These are phyloP conservation scores for Stenichneumon culpator DNA, from an alignment of 2,888 invertebrate genomes.

Conservation along the genomic window DNA sequence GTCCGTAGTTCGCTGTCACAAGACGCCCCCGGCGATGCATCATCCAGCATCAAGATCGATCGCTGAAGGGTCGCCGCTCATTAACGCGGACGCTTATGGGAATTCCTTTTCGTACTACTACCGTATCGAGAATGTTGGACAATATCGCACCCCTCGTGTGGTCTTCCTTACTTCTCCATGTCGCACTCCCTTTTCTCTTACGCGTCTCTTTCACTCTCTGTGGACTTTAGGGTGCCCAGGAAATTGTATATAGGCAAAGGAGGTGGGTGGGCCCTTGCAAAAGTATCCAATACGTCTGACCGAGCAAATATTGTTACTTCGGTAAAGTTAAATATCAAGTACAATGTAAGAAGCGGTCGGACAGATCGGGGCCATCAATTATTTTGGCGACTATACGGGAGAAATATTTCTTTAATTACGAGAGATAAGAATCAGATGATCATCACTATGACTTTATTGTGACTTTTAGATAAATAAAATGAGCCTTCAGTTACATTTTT, in stretches of 20 bases:
- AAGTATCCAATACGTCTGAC: constrained; percentile 21
- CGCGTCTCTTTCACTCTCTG: background rate
- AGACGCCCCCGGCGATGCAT: constrained; percentile 48
- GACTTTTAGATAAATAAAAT: background rate
- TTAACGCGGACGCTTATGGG: constrained; percentile 60
- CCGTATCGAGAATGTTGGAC: background rate
- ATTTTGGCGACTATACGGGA: background rate
- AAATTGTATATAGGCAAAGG: background rate
- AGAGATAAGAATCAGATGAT: background rate
- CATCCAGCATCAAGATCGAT: constrained; percentile 63
- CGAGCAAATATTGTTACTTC: constrained; percentile 35
- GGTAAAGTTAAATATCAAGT: constrained; percentile 45
- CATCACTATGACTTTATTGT: background rate
- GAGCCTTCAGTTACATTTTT: background rate
- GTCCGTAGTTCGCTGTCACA: constrained; percentile 53
- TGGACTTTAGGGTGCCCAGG: constrained; percentile 11
- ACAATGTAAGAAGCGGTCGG: background rate
- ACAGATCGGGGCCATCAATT: background rate
- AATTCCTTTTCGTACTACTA: constrained; percentile 51
- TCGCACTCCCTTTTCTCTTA: constrained; percentile 6
- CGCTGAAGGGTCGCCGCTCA: constrained; percentile 57
- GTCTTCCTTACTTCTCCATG: background rate
- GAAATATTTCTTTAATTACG: background rate
- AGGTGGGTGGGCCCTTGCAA: background rate
- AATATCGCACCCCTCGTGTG: constrained; percentile 23